phyloP scores from a whole-genome alignment of 2,797 vertebrate genomes.

The Nannoperca obscura region DNA sequence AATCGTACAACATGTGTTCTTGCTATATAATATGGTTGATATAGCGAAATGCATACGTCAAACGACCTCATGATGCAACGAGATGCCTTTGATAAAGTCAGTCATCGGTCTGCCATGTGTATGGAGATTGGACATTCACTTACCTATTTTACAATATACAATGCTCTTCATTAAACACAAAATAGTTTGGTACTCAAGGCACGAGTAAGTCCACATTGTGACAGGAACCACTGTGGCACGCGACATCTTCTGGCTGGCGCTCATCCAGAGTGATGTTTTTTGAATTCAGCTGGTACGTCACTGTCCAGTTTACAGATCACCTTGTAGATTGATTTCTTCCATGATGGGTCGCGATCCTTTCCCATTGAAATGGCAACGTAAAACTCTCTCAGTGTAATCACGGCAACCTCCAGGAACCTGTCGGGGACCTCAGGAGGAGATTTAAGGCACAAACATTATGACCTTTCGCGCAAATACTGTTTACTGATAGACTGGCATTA shows the following conservation, averaged over 20 bases:
- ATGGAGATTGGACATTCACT: conserved; percentile 2
- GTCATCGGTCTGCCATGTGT: neutral
- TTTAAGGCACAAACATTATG: neutral
- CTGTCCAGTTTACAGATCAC: conserved; percentile 95
- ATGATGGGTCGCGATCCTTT: conserved; percentile 91
- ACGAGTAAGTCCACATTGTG: conserved; percentile 56
- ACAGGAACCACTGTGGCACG: conserved; percentile 50
- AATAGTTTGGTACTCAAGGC: neutral
- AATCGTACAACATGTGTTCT: conserved; percentile 31
- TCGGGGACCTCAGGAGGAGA: conserved; percentile 87
- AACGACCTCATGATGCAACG: neutral
- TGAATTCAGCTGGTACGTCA: conserved; percentile 89
- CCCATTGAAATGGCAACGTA: conserved; percentile 88
- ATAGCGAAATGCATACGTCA: conserved; percentile 49
- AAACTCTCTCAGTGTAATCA: conserved; percentile 91
- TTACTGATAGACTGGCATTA: neutral
- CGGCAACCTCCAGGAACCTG: conserved; percentile 90
- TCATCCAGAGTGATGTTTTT: conserved; percentile 77
- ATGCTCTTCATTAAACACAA: conserved; percentile 2
- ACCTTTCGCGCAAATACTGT: neutral
- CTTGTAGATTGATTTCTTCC: conserved; percentile 98
- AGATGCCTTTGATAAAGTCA: neutral
- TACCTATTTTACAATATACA: neutral
- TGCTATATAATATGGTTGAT: conserved; percentile 43
- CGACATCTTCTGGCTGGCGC: conserved; percentile 1